A percentile compares a stretch with the other conserved stretches of the same genome.
Evolutionary conservation across 2,113 vertebrate species (phyloP).

Genomic region (Rhinopithecus roxellana): DNA sequence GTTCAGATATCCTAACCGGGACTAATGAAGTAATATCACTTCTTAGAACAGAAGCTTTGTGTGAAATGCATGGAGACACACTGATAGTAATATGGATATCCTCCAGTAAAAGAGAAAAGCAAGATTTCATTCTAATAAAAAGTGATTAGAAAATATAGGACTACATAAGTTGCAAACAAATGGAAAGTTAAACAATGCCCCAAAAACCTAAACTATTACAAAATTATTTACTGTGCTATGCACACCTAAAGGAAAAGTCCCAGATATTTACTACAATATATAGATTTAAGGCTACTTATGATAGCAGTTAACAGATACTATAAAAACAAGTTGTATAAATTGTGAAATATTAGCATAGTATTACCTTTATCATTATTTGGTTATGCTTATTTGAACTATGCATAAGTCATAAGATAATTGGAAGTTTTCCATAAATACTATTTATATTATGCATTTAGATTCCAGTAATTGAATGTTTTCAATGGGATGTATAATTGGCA

Average conservation of each 20-base stretch:
- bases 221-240: background rate
- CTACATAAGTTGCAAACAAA: background rate
- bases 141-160: background rate
- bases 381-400: background rate
- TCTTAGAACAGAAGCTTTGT: background rate
- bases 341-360: background rate
- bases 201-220: background rate
- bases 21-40: background rate
- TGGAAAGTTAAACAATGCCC: background rate
- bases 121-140: background rate
- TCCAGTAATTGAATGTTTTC: background rate
- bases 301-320: background rate
- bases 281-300: background rate
- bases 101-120: background rate
- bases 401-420: background rate
- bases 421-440: background rate
- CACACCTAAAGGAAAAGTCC: background rate
- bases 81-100: background rate
- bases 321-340: background rate
- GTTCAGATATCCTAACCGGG: background rate
- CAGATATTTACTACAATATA: background rate
- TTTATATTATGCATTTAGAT: background rate
- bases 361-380: background rate
- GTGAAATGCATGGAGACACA: background rate
- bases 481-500: background rate